A percentile compares a stretch with the other conserved stretches of the same genome.
phyloP scores from a whole-genome alignment of 1,140 invertebrate genomes.

The Gryon sp. region DNA sequence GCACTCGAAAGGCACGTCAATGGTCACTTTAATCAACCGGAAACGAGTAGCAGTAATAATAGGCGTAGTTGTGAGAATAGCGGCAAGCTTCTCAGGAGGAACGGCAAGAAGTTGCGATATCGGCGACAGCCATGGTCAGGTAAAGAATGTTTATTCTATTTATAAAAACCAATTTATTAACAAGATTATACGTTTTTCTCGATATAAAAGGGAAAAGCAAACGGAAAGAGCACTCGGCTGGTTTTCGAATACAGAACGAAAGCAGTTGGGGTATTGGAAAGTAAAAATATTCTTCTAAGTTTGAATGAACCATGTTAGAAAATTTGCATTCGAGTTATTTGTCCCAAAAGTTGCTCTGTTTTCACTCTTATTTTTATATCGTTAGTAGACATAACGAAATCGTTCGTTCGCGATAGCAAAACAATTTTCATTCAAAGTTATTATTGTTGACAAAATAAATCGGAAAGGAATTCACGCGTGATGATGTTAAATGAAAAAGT shows the following conservation, averaged over 20 bases:
- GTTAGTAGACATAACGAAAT: not conserved
- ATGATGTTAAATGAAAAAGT: not conserved
- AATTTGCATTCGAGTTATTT: slow-evolving; percentile 4
- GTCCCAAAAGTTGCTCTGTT: not conserved
- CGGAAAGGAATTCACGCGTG: not conserved
- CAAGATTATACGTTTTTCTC: slow-evolving; percentile 23
- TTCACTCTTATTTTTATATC: not conserved
- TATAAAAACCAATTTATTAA: too few relatives aligned
- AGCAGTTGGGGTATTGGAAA: not conserved
- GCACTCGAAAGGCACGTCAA: slow-evolving; percentile 95
- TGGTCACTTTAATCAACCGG: slow-evolving; percentile 89
- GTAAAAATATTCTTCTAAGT: slow-evolving; percentile 5
- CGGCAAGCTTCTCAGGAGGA: slow-evolving; percentile 89
- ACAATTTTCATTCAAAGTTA: not conserved
- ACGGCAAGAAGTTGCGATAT: slow-evolving; percentile 91
- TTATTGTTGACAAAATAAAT: not conserved
- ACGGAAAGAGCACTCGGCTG: slow-evolving; percentile 1
- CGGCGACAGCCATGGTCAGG: slow-evolving; percentile 90
- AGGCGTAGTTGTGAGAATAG: slow-evolving; percentile 85
- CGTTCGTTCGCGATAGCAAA: too few relatives aligned
- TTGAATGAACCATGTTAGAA: slow-evolving; percentile 5
- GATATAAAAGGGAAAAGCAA: slow-evolving; percentile 10
- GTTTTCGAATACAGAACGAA: slow-evolving; percentile 13
- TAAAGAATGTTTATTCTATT: too few relatives aligned
- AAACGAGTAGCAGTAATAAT: slow-evolving; percentile 81